Evolutionary conservation across 2,797 vertebrate species (phyloP), one percentile per base, ranked within the genome.

Genomic region (Diglossa cyanea): DNA sequence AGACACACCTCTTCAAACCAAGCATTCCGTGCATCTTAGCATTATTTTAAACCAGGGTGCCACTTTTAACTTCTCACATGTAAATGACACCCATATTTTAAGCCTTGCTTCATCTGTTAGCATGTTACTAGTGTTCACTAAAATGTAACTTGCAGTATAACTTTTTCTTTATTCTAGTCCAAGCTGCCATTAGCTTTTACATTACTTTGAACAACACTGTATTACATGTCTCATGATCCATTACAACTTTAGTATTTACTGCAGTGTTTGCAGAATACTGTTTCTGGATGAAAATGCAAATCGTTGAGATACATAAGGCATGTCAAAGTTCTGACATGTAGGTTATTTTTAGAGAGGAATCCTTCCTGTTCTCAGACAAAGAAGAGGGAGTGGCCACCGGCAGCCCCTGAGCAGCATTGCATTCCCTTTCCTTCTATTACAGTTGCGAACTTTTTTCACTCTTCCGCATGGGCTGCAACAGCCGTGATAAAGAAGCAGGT

Each of bases 391-490:
- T 35, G 25, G 30, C 44, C 3, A 4, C 31, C 21, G 48, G 42
- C 42, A 73, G 45, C 17, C 47, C 23, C 17, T 0, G 0, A 57
- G 24, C 13, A 65, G 28, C 28, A 23, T 4, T 15, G 14, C 18
- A 17, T 13, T 71, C 37, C 18, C 21, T 45, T 35, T n/a, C 18
- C 33, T 76, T n/a, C 28, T 20, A 17, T 10, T 31, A 57, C 6
- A 60, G 48, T 17, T 6, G 9, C 24, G 17, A 68, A 21, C 17
- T 8, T 82, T 50, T 42, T 63, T 28, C 47, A 42, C 33, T 30
- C 11, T 71, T 67, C 16, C 0, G 0, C 37, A 60, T 1, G 1
- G 37, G 63, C 42, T 60, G 35, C 30, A 24, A 42, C 10, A 50
- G 50, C 23, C 4, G 6, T 2, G 10, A 40, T 39, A 54, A 70